Evolutionary conservation across 2,113 vertebrate genomes (phyloP).

Genomic region (Orientallactaga bullata): DNA sequence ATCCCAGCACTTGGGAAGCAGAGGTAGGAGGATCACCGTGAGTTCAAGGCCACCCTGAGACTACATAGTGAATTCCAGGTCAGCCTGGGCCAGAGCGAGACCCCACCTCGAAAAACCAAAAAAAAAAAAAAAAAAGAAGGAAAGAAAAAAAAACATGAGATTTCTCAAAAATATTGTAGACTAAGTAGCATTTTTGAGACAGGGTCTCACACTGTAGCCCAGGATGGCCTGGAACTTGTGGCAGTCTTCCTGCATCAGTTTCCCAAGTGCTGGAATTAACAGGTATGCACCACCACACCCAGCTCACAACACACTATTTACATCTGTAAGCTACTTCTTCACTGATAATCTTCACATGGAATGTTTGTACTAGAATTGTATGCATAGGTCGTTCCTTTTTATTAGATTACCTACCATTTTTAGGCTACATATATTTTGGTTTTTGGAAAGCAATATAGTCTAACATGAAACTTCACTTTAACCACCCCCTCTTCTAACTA

Average conservation of each 20-base stretch:
- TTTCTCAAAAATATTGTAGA: neutral
- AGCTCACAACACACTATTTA: neutral
- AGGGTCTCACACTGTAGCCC: neutral
- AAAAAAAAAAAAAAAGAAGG: no score
- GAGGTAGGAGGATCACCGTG: no score
- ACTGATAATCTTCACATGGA: neutral
- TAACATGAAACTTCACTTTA: neutral
- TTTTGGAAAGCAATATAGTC: neutral
- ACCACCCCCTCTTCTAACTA: neutral
- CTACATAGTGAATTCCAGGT: no score
- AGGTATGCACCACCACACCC: neutral
- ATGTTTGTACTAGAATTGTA: neutral
- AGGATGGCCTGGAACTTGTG: neutral
- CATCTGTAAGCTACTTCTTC: neutral
- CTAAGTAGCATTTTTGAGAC: neutral
- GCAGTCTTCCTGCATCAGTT: neutral
- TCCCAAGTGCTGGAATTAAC: neutral
- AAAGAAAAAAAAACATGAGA: no score
- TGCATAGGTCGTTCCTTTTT: neutral
- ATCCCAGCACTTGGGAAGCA: no score
- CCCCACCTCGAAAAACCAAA: no score
- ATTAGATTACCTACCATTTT: conserved; percentile 5
- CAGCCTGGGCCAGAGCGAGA: no score
- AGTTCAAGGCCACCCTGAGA: no score
- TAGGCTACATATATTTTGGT: neutral